phyloP scores from a whole-genome alignment of 2,113 vertebrate genomes.

The Colius striatus region DNA sequence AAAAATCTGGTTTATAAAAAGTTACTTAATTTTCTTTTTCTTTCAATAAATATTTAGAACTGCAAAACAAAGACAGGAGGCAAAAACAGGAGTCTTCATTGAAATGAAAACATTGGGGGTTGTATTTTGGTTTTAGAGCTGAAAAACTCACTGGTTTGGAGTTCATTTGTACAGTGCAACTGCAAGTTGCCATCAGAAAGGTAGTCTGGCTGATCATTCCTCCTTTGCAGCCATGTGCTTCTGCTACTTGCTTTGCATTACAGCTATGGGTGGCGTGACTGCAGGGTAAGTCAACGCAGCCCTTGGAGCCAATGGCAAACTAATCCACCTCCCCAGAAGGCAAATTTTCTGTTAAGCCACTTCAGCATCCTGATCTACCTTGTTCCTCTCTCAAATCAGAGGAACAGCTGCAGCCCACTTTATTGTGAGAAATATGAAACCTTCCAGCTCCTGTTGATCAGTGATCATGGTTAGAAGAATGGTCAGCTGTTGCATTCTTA shows the following conservation, averaged over 20 bases:
- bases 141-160: neutral
- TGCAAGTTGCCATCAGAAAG: neutral
- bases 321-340: neutral
- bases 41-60: neutral
- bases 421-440: neutral
- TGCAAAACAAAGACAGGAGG: neutral
- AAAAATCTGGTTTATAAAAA: neutral
- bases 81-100: neutral
- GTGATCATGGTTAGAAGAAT: neutral
- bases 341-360: conserved; percentile 8
- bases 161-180: neutral
- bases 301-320: neutral
- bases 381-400: neutral
- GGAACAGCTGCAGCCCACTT: conserved; percentile 32
- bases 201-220: neutral
- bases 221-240: neutral
- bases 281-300: neutral
- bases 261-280: neutral
- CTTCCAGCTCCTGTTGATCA: neutral
- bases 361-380: conserved; percentile 35
- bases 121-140: neutral
- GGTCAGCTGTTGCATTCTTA: neutral
- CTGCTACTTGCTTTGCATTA: neutral
- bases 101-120: neutral
- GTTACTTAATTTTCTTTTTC: neutral